phyloP scores from a whole-genome alignment of 2,113 vertebrate species.

The Mobula birostris region DNA sequence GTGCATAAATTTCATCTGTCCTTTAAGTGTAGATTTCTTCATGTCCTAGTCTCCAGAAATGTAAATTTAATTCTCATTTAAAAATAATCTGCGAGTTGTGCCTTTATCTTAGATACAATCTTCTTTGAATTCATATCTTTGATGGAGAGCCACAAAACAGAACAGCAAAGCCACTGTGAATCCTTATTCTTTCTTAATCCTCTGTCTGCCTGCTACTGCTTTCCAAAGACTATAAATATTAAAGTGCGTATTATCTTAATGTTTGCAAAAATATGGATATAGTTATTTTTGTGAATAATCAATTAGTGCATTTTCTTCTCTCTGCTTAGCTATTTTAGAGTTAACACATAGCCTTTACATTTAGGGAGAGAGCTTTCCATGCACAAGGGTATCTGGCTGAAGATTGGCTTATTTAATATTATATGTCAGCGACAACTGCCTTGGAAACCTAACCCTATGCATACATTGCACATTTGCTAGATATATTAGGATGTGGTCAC shows the following conservation, averaged over 20 bases:
- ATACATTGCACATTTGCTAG: no score
- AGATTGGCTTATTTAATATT: no score
- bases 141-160: not conserved
- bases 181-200: not conserved
- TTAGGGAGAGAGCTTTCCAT: no score
- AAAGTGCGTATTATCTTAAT: not conserved
- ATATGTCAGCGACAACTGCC: no score
- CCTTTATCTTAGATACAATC: slow-evolving; percentile 12
- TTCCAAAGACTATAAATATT: not conserved
- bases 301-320: not conserved
- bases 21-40: not conserved
- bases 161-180: not conserved
- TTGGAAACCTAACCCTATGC: no score
- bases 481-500: no score
- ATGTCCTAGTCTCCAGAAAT: slow-evolving; percentile 2
- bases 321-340: no score
- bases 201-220: not conserved
- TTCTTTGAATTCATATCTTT: slow-evolving; percentile 8
- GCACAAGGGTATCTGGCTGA: no score
- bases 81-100: slow-evolving; percentile 9
- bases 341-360: no score
- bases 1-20: not conserved
- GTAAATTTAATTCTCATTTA: slow-evolving; percentile 17
- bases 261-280: not conserved
- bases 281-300: not conserved